Conservation (phyloP, 2,888 invertebrate species). For the Aphidius colemani region DNA sequence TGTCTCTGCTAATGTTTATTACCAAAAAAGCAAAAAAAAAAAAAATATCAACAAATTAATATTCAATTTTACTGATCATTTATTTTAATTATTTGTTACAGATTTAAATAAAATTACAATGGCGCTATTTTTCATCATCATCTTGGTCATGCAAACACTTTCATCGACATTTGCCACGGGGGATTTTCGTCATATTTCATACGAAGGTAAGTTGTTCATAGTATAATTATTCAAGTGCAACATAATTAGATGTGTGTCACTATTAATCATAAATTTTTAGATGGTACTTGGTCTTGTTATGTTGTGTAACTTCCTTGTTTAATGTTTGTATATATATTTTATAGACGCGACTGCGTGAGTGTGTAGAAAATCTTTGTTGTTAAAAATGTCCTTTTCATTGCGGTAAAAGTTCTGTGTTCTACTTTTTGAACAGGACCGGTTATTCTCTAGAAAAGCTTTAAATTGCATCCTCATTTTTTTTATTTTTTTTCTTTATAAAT, state of each 20-base stretch:
- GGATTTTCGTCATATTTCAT: slow-evolving; percentile 54
- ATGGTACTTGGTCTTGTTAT: no score
- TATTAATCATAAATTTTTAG: slow-evolving; percentile 11
- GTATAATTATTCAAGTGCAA: not conserved
- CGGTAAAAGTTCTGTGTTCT: slow-evolving; percentile 10
- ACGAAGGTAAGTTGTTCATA: slow-evolving; percentile 45
- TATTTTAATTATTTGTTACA: slow-evolving; percentile 19
- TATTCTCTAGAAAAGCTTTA: slow-evolving; percentile 16
- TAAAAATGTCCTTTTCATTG: slow-evolving; percentile 17
- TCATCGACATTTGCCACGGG: slow-evolving; percentile 35
- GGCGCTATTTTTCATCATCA: slow-evolving; percentile 30
- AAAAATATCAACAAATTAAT: no score
- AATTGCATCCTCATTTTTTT: not conserved
- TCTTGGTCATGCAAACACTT: slow-evolving; percentile 37
- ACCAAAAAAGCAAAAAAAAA: no score
- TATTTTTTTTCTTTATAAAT: not conserved
- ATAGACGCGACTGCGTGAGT: slow-evolving; percentile 16
- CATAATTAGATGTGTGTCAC: slow-evolving; percentile 1
- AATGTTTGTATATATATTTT: no score
- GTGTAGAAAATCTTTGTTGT: slow-evolving; percentile 19
- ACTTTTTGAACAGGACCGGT: slow-evolving; percentile 29
- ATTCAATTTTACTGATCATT: no score
- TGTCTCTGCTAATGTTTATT: not conserved
- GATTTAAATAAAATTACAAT: slow-evolving; percentile 31
- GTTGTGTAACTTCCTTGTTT: not conserved